Conservation (phyloP, 1,140 invertebrate genomes). For the Calliopsis andreniformis region DNA sequence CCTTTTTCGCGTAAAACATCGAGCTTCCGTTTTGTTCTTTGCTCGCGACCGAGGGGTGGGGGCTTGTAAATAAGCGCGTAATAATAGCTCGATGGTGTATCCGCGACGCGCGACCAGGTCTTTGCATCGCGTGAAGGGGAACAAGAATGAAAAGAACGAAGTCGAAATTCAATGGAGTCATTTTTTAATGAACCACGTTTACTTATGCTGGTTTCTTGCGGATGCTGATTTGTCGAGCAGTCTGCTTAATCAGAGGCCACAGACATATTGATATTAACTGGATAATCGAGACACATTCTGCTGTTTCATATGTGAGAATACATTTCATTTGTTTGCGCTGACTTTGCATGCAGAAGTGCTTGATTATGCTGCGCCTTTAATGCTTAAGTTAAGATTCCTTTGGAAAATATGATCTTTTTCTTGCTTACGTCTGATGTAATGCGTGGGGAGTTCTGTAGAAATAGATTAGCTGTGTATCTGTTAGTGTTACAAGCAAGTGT, state of each 20-base stretch:
- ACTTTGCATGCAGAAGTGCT: background rate
- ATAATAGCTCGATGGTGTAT: conserved; percentile 47
- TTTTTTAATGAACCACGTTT: background rate
- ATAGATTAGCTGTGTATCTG: too few species aligned
- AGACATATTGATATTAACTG: too few species aligned
- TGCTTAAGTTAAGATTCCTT: background rate
- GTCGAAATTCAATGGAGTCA: background rate
- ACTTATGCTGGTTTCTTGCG: background rate
- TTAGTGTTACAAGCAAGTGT: too few species aligned
- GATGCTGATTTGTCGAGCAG: too few species aligned
- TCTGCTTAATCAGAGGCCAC: too few species aligned
- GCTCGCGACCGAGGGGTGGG: background rate
- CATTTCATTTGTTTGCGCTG: background rate
- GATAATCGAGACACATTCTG: too few species aligned
- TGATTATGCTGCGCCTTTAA: background rate
- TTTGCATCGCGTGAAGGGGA: conserved; percentile 39
- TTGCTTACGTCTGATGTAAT: too few species aligned
- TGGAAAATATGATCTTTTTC: too few species aligned
- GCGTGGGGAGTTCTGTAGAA: too few species aligned
- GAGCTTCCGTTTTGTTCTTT: conserved; percentile 50
- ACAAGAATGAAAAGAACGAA: conserved; percentile 44
- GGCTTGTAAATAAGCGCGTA: conserved; percentile 45
- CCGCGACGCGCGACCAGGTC: conserved; percentile 46
- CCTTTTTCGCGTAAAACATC: conserved; percentile 43
- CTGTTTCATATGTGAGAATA: too few species aligned